Percentiles rank a stretch among this genome's conserved stretches.
Conservation (phyloP, 2,113 vertebrate species). For the Corythoichthys haematopterus region DNA sequence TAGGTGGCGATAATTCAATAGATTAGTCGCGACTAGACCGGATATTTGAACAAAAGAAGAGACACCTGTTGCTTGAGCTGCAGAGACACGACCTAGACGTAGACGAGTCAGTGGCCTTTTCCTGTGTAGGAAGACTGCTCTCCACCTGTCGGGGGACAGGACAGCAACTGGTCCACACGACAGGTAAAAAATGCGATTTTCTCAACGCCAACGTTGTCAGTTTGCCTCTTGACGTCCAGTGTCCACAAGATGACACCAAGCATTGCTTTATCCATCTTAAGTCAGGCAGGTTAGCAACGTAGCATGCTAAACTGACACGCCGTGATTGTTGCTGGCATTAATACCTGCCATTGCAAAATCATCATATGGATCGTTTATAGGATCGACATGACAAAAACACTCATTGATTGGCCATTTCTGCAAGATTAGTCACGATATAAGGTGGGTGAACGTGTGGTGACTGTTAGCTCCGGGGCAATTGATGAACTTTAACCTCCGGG, state of each 20-base stretch:
- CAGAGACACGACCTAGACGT: conserved; percentile 49
- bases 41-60: background rate
- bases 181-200: conserved; percentile 38
- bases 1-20: background rate
- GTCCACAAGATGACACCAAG: conserved; percentile 9
- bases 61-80: background rate
- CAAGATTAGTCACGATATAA: background rate
- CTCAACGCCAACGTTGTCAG: background rate
- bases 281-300: conserved; percentile 18
- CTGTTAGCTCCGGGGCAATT: background rate
- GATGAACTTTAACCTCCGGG: background rate
- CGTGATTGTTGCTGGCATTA: background rate
- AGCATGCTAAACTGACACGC: conserved; percentile 28
- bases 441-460: background rate
- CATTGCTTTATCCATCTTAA: conserved; percentile 14
- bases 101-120: conserved; percentile 9
- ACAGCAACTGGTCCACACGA: conserved; percentile 8
- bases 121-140: conserved; percentile 5
- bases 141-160: conserved; percentile 15
- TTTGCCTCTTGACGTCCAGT: background rate
- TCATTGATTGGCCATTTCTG: background rate
- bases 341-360: no score
- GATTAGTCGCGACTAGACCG: no score
- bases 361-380: background rate
- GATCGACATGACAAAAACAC: background rate